Percentiles rank a stretch among this genome's conserved stretches.
Conservation (phyloP, 2,888 invertebrate genomes). For the Belgica antarctica region DNA sequence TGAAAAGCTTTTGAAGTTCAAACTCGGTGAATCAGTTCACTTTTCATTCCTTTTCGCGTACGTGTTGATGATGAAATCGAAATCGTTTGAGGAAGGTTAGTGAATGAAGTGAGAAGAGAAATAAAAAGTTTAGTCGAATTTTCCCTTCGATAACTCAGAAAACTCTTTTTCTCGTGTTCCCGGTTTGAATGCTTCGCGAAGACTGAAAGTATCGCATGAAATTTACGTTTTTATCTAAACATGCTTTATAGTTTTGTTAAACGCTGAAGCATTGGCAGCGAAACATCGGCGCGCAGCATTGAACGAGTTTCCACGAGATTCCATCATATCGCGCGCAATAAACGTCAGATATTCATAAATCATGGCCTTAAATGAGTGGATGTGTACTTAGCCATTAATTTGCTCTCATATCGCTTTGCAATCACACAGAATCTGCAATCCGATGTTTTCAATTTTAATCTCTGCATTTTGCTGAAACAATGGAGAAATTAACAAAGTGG, state of each 20-base stretch:
- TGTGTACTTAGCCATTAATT: conserved; percentile 8
- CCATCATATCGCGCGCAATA: neutral
- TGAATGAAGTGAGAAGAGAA: neutral
- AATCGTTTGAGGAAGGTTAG: conserved; percentile 24
- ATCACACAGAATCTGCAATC: neutral
- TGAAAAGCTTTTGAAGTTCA: conserved; percentile 26
- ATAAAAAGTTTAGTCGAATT: neutral
- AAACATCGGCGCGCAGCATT: neutral
- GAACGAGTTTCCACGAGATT: neutral
- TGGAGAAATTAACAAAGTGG: neutral
- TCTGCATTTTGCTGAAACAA: neutral
- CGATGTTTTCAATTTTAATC: neutral
- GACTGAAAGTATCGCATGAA: conserved; percentile 36
- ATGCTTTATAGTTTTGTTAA: neutral
- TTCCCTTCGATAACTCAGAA: neutral
- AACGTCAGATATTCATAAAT: conserved; percentile 3
- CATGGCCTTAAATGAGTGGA: conserved; percentile 22
- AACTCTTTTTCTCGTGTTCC: conserved; percentile 22
- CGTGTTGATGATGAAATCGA: conserved; percentile 3
- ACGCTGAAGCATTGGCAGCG: neutral
- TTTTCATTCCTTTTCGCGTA: conserved; percentile 2
- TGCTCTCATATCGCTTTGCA: conserved; percentile 3
- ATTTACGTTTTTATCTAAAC: conserved; percentile 24
- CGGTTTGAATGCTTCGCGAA: conserved; percentile 38
- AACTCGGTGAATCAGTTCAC: conserved; percentile 2